Evolutionary conservation across 2,888 invertebrate species (phyloP), one percentile per base, ranked within the genome.

Genomic region (Lithophane socia): DNA sequence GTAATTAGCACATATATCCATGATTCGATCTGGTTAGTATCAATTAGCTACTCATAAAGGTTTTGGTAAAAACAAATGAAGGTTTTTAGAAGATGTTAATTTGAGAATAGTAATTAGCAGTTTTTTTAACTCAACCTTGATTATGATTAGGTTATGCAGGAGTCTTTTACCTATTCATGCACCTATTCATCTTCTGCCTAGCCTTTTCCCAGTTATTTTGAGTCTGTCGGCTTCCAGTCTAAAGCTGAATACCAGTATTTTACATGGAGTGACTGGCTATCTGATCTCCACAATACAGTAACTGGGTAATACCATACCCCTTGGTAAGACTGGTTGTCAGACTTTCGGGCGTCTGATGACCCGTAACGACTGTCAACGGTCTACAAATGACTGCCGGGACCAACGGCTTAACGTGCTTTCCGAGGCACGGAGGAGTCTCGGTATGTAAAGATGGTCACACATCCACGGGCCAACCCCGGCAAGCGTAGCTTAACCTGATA

Each of bases 21-120:
- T 65, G 66, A 75, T 73, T 66, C 37, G 60, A 66, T 29, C 54
- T 12, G 9, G 2, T 84, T 82, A 44, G 61, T 29, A 67, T 10
- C 16, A 85, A 66, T 80, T 75, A 68, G 54, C 12, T 9, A 37
- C 0, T 9, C 3, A 18, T 65, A 44, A 82, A 73, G 77, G 63
- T 82, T 82, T 44, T 49, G 49, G 24, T 61, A 54, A 63, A 49
- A 42, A 72, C 16, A 47, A 60, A 42, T 4, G 54, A 79, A 79
- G 78, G 83, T 68, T 77, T 66, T 52, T 12, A 65, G n/a, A 54
- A 49, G 44, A 52, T 68, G 78, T 37, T 79, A 79, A 79, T 65
- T 67, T 47, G 21, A 56, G 49, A 78, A 64, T 16, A 37, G 37
- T 70, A 66, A 79, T 80, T 80, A 70, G 61, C 60, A n/a, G 68